Conservation (phyloP, 2,113 vertebrate species). For the Cyprinus carpio region DNA sequence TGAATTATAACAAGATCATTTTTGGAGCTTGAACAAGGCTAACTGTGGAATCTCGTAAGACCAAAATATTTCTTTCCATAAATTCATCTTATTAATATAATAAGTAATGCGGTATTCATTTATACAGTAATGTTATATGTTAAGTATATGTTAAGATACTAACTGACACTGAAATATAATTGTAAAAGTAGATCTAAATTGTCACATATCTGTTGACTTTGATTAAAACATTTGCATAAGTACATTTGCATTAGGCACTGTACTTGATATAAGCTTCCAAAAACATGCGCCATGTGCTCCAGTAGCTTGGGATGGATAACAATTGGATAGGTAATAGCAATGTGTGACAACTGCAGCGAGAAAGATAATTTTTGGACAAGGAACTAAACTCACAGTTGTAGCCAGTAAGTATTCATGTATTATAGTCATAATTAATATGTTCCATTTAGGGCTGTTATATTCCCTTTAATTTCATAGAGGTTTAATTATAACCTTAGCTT, state of each 20-base stretch:
- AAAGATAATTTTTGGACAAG: conserved; percentile 41
- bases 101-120: too few relatives aligned
- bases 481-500: not conserved
- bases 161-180: not conserved
- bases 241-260: not conserved
- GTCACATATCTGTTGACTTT: too few relatives aligned
- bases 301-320: too few relatives aligned
- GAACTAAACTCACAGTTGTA: conserved; percentile 22
- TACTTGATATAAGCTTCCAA: not conserved
- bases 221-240: too few relatives aligned
- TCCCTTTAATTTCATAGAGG: not conserved
- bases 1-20: conserved; percentile 46
- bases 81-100: not conserved
- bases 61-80: not conserved
- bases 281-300: too few relatives aligned
- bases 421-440: not conserved
- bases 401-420: conserved; percentile 36
- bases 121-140: too few relatives aligned
- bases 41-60: conserved; percentile 25
- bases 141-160: not conserved
- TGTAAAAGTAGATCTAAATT: too few relatives aligned
- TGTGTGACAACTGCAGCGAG: conserved; percentile 44
- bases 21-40: conserved; percentile 41
- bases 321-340: too few relatives aligned
- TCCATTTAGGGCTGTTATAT: not conserved